Percentiles rank a stretch among this genome's conserved stretches.
These are phyloP conservation scores for Urosaurus nigricauda DNA, from an alignment of 2,797 vertebrate species.

Conservation along the genomic window DNA sequence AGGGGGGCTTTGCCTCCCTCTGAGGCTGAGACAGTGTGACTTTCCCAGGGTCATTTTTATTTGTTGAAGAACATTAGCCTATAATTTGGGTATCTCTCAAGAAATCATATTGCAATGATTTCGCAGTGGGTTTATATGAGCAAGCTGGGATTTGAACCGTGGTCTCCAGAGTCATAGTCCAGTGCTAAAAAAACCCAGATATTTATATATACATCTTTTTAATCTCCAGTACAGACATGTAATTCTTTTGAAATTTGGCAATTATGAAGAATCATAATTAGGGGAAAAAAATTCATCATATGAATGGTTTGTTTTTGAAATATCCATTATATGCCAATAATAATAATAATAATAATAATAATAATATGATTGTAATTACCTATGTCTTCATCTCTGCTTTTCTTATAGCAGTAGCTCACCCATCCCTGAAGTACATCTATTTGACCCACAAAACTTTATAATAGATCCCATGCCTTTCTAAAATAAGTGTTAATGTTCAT, in stretches of 20 bases:
- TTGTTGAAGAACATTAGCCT: conserved; percentile 37
- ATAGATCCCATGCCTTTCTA: background rate
- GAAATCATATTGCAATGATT: conserved; percentile 40
- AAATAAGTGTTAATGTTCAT: background rate
- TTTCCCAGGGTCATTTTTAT: conserved; percentile 34
- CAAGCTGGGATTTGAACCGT: no score
- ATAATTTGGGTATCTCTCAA: conserved; percentile 41
- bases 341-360: no score
- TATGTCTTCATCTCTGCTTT: background rate
- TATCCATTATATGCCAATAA: background rate
- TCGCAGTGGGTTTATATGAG: no score
- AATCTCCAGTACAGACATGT: background rate
- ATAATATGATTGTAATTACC: background rate
- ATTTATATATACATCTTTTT: background rate
- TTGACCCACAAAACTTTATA: background rate
- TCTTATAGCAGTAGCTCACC: background rate
- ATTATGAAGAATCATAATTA: background rate
- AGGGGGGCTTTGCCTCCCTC: no score
- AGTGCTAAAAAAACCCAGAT: background rate
- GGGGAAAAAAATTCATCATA: background rate
- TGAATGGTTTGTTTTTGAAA: background rate
- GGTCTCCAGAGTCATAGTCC: no score
- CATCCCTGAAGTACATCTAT: background rate
- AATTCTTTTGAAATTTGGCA: background rate
- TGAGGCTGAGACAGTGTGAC: no score